A percentile compares a stretch with the other conserved stretches of the same genome.
These are phyloP conservation scores for Macropus fuliginosus DNA, from an alignment of 2,797 vertebrate species.

Conservation along the genomic window DNA sequence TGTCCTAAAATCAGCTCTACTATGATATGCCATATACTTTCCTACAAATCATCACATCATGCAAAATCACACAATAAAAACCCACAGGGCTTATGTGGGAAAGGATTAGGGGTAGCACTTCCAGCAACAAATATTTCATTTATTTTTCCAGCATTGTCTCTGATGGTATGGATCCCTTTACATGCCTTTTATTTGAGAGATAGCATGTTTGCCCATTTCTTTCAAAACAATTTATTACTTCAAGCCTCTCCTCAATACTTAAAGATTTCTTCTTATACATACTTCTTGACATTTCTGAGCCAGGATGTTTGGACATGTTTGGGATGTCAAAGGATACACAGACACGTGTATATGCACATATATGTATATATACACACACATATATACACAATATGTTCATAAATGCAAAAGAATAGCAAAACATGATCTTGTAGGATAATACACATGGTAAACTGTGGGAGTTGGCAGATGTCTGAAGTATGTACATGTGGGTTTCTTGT, in stretches of 20 bases:
- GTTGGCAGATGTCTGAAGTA: not conserved
- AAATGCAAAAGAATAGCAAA: not conserved
- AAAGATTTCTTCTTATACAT: not conserved
- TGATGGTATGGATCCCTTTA: not conserved
- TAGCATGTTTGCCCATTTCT: not conserved
- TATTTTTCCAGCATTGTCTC: not conserved
- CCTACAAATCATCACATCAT: not conserved
- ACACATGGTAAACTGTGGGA: not conserved
- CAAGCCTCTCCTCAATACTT: not conserved
- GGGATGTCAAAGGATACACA: not conserved
- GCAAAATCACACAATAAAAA: not conserved
- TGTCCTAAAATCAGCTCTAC: not conserved
- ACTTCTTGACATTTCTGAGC: not conserved
- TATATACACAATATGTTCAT: not conserved
- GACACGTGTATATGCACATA: no score
- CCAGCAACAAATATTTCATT: not conserved
- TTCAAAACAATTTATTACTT: not conserved
- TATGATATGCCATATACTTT: not conserved
- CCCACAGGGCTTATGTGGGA: not conserved
- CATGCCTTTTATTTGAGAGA: not conserved
- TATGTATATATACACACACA: fast-evolving
- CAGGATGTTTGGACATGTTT: not conserved
- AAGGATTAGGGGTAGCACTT: not conserved
- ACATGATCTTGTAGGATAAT: not conserved
- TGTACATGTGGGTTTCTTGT: not conserved